Evolutionary conservation across 2,113 vertebrate genomes (phyloP).

Genomic region (Boulengeromyrus knoepffleri): DNA sequence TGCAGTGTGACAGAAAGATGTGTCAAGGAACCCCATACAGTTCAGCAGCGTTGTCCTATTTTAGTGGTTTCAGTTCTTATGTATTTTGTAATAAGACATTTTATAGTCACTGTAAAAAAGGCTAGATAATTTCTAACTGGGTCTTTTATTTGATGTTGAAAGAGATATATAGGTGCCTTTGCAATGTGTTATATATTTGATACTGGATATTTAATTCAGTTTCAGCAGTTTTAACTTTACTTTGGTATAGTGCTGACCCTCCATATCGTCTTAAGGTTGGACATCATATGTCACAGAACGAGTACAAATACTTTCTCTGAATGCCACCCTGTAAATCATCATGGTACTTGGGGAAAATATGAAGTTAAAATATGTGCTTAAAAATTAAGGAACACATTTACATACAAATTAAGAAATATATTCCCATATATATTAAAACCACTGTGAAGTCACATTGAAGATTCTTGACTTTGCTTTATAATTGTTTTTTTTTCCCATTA

Average conservation of each 20-base stretch:
- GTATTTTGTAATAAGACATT: background rate
- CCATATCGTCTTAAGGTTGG: background rate
- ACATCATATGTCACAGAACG: background rate
- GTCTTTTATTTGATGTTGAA: background rate
- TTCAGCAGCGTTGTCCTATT: background rate
- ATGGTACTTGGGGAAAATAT: background rate
- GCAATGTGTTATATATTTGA: background rate
- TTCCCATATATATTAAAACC: background rate
- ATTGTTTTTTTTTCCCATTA: background rate
- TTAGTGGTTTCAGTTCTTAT: background rate
- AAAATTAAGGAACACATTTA: background rate
- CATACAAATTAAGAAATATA: background rate
- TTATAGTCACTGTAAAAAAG: background rate
- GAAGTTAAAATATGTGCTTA: background rate
- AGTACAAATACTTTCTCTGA: background rate
- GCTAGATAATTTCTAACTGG: background rate
- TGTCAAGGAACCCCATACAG: background rate
- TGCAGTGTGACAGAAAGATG: background rate
- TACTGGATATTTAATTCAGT: background rate
- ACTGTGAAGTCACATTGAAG: background rate
- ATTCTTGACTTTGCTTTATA: background rate
- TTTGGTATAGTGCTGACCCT: background rate
- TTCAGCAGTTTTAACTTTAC: background rate
- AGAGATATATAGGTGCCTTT: background rate
- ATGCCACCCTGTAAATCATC: background rate